These are phyloP conservation scores for Xestia rhomboidea DNA, from an alignment of 2,888 invertebrate genomes.

Conservation along the genomic window DNA sequence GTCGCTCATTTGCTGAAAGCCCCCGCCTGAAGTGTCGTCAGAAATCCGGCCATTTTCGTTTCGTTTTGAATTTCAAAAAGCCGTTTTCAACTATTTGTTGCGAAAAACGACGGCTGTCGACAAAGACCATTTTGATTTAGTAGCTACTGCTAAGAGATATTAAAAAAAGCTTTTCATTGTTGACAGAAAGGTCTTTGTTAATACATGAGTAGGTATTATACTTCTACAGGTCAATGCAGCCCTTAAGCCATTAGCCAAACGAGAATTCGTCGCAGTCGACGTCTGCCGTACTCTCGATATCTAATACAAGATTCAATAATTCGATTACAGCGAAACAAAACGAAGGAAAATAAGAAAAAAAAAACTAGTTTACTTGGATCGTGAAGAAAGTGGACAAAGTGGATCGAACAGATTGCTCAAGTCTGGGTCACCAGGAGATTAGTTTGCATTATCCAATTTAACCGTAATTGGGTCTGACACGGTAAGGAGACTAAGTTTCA, in stretches of 20 bases:
- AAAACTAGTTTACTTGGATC: conserved; percentile 38
- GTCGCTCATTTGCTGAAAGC: conserved; percentile 88
- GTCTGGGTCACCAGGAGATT: conserved; percentile 55
- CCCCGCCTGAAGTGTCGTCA: conserved; percentile 80
- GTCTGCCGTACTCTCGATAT: not conserved
- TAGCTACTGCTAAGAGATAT: not conserved
- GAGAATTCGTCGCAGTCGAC: conserved; percentile 17
- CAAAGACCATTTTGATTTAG: conserved; percentile 12
- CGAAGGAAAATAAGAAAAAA: conserved; percentile 30
- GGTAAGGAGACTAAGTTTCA: conserved; percentile 49
- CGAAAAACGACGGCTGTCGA: conserved; percentile 5
- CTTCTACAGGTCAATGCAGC: conserved; percentile 14
- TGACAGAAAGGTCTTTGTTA: conserved; percentile 26
- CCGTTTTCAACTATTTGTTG: conserved; percentile 56
- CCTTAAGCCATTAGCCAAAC: conserved; percentile 22
- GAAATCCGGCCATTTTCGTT: conserved; percentile 81
- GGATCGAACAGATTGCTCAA: conserved; percentile 56
- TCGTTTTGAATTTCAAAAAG: conserved; percentile 73
- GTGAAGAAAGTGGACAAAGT: conserved; percentile 52
- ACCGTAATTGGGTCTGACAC: conserved; percentile 63
- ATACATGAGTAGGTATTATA: not conserved
- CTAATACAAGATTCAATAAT: conserved; percentile 41
- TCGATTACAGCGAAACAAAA: conserved; percentile 43
- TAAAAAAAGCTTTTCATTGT: conserved; percentile 18
- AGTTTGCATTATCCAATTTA: conserved; percentile 67